Conservation (phyloP, 1,140 invertebrate genomes). For the Euglossa dilemma region DNA sequence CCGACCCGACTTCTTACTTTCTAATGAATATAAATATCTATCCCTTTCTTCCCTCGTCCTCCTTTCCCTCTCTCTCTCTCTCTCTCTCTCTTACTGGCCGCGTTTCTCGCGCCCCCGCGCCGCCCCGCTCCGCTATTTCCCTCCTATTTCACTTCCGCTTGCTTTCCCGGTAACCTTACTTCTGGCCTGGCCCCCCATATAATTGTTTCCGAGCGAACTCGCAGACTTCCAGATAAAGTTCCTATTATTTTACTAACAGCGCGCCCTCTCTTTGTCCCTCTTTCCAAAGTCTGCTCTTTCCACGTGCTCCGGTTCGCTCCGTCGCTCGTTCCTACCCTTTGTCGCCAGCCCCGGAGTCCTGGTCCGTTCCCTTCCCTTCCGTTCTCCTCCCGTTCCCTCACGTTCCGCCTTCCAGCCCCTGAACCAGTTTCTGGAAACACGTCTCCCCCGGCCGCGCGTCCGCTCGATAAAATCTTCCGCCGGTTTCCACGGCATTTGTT, state of each 20-base stretch:
- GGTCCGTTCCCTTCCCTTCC: not conserved
- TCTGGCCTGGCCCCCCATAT: constrained; percentile 44
- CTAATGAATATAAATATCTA: constrained; percentile 73
- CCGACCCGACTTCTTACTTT: constrained; percentile 66
- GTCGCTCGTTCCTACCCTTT: not conserved
- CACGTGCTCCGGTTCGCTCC: not conserved
- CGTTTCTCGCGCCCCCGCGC: not conserved
- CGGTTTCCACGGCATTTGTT: constrained; percentile 48
- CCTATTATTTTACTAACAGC: constrained; percentile 69
- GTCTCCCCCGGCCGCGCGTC: not conserved
- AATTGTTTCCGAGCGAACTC: constrained; percentile 71
- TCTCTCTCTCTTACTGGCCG: not conserved
- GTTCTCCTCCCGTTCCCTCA: not conserved
- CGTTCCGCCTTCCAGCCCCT: not conserved
- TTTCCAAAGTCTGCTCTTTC: not conserved
- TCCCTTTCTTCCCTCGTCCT: constrained; percentile 5
- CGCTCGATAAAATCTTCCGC: constrained; percentile 62
- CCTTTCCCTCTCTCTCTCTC: not conserved
- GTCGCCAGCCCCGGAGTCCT: too few species aligned
- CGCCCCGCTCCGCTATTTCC: not conserved
- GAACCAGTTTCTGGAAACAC: not conserved
- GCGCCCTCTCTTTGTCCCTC: not conserved
- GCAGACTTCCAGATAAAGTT: constrained; percentile 68
- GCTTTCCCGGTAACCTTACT: constrained; percentile 9
- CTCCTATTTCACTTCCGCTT: constrained; percentile 24